Conservation (phyloP, 2,888 invertebrate species). For the Lycophotia porphyrea region DNA sequence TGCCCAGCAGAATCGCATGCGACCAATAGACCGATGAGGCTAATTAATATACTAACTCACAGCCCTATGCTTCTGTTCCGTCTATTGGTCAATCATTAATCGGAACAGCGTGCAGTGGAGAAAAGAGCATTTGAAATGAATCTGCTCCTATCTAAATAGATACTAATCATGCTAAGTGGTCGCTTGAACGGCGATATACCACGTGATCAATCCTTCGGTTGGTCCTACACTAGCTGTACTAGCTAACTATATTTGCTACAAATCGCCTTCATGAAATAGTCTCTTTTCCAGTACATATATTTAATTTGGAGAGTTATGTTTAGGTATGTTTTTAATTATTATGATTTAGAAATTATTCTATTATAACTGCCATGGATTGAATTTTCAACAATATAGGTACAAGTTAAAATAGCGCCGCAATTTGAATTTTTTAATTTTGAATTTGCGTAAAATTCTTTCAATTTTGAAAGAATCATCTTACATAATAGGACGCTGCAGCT, state of each 20-base stretch:
- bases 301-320: not conserved
- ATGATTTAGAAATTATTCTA: not conserved
- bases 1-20: not conserved
- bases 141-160: conserved; percentile 12
- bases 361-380: not conserved
- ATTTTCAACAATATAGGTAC: not conserved
- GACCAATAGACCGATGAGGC: not conserved
- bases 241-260: not conserved
- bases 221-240: conserved; percentile 11
- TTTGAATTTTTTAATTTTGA: not conserved
- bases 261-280: not conserved
- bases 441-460: not conserved
- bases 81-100: conserved; percentile 16
- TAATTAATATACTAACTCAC: not conserved
- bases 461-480: not conserved
- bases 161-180: conserved; percentile 53
- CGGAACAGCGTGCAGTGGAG: conserved; percentile 1
- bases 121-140: conserved; percentile 30
- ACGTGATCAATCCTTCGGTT: conserved; percentile 21
- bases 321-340: not conserved
- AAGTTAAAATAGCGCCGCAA: not conserved
- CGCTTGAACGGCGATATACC: conserved; percentile 9
- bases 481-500: too few relatives aligned
- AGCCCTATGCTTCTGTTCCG: not conserved
- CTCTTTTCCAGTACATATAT: not conserved